Conservation (phyloP, 1,140 invertebrate species). For the Drosophila athabasca region DNA sequence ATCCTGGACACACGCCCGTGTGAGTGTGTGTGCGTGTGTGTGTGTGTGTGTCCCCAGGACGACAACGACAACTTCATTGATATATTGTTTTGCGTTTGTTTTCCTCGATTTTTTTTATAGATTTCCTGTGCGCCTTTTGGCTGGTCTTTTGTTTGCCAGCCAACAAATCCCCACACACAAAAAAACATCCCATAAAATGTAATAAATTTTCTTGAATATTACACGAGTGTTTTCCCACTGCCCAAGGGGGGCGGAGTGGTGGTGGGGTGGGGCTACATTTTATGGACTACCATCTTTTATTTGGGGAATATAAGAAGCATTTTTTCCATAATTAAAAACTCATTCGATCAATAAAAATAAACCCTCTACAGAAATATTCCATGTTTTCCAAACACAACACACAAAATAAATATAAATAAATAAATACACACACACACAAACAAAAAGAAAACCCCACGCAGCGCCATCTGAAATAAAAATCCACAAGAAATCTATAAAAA, state of each 20-base stretch:
- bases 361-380: neutral
- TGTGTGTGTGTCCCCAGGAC: too few relatives aligned
- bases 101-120: constrained; percentile 36
- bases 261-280: constrained; percentile 15
- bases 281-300: constrained; percentile 48
- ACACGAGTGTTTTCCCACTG: neutral
- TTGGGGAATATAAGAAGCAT: constrained; percentile 25
- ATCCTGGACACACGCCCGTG: constrained; percentile 71
- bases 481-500: constrained; percentile 22
- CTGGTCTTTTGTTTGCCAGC: constrained; percentile 37
- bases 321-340: constrained; percentile 55
- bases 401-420: constrained; percentile 21
- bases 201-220: constrained; percentile 54
- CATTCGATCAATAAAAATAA: constrained; percentile 16
- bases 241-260: too few relatives aligned
- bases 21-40: too few relatives aligned
- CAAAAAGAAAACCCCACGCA: constrained; percentile 60
- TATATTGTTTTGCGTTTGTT: constrained; percentile 59
- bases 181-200: constrained; percentile 36
- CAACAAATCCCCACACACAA: constrained; percentile 10
- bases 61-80: constrained; percentile 70
- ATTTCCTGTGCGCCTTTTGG: constrained; percentile 61
- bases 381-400: constrained; percentile 30
- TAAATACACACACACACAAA: constrained; percentile 28
- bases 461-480: constrained; percentile 54